Base-by-base conservation (phyloP, 2,797 vertebrate species). In the Glossophaga mutica region DNA sequence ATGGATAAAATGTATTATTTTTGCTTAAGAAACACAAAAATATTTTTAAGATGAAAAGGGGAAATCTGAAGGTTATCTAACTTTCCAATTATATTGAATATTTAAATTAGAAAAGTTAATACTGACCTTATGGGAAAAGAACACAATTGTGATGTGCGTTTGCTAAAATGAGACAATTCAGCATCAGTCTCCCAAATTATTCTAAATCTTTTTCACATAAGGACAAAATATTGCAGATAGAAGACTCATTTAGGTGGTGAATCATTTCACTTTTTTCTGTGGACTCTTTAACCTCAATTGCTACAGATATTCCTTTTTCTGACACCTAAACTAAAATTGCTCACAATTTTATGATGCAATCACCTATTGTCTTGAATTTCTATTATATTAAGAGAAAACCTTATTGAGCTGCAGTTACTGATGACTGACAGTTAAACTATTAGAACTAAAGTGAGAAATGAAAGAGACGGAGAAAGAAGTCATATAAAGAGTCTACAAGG, bases 121-220 rank as follows among this genome's bases (percentile, higher is more conserved):
- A 39, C 16, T n/a, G 42, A 78, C 73, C 65, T 0, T 55, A 87
- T 44, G 37, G 16, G 55, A 62, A 82, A 68, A 90, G 16, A 87
- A 39, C 8, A 81, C 1, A 94, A 59, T 18, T 81, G 21, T 50
- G 37, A 82, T 14, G 70, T 3, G 59, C 46, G 32, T 4, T 71
- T 87, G 44, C 50, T 46, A 84, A 84, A 84, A 8, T 65, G 29
- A 86, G 65, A 94, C 88, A 88, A 91, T 74, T 81, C 62, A 91
- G 10, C 32, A 81, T 79, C 6, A 29, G 26, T 55, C 32, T 84
- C 26, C 34, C 73, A 76, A 94, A 84, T 77, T 76, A 74, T 29
- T 93, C 37, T 78, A 37, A 90, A 90, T 85, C 14, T 73, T 92
- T 90, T 68, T 87, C 7, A 42, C 34, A 67, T 10, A 95, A 89